Base-by-base conservation (phyloP, 2,797 vertebrate genomes). In the Ceryle rudis region DNA sequence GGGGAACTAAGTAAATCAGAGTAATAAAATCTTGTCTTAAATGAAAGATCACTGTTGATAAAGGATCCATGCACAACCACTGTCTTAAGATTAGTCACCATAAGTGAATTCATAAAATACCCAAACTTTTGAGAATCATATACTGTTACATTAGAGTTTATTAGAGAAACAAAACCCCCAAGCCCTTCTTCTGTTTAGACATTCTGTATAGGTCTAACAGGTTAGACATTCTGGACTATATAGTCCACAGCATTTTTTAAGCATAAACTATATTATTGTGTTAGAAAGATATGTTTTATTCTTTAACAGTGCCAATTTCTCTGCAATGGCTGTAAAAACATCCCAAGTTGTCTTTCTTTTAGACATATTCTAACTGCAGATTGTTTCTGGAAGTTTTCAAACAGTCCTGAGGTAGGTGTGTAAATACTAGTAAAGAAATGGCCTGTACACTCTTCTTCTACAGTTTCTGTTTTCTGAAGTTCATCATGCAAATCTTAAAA, bases 1-100 rank as follows among this genome's bases (percentile, higher is more conserved):
- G 46, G 8, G 80, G 85, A 61, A 62, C 72, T 82, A 55, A 92
- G 20, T 69, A 66, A 91, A 91, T 94, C 35, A 87, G 28, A 83
- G 22, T n/a, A 62, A 17, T 42, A 88, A 81, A 90, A 77, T 12
- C 12, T 9, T 35, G 7, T 62, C 29, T 71, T 49, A 62, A 92
- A 78, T 49, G 33, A 86, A 79, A 81, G 8, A 3, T 82, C 39
- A 35, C 15, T 62, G 2, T 62, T 60, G 29, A 26, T 79, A 84
- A 93, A 78, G 9, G 33, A 55, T 33, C 54, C 4, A 39, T 28
- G 69, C 9, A 51, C 14, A 57, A 31, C 22, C 9, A 46, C 82
- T 70, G 71, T 78, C 14, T 81, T 81, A 64, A 86, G 26, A 70
- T 66, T 73, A 90, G 33, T 81, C 10, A 28, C 7, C 23, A 12